Percentiles rank a stretch among this genome's conserved stretches.
Evolutionary conservation across 2,113 vertebrate genomes (phyloP).

Genomic region (Origma solitaria): DNA sequence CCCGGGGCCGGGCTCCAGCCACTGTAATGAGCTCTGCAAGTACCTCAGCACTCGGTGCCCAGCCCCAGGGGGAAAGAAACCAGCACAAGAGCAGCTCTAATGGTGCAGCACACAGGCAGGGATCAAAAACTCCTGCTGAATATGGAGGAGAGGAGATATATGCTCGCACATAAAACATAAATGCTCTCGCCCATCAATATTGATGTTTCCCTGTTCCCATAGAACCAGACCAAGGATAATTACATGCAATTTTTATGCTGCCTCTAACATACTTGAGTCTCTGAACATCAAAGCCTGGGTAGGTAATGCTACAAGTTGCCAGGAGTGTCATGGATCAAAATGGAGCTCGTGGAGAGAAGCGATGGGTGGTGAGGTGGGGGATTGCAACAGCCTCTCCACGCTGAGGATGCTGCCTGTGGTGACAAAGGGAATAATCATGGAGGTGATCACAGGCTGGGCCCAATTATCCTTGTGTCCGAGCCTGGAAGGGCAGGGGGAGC

Average conservation of each 20-base stretch:
- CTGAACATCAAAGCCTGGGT: slow-evolving; percentile 7
- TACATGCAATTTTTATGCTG: slow-evolving; percentile 52
- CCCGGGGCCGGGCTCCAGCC: not conserved
- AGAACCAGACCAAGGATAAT: slow-evolving; percentile 50
- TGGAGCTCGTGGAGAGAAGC: not conserved
- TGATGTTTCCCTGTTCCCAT: slow-evolving; percentile 46
- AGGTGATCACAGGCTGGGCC: not conserved
- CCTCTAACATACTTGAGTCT: slow-evolving; percentile 25
- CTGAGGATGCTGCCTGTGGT: not conserved
- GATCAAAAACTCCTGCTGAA: slow-evolving; percentile 32
- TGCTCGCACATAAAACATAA: slow-evolving; percentile 30
- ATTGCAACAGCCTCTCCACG: not conserved
- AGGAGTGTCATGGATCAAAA: slow-evolving; percentile 1
- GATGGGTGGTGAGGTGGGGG: not conserved
- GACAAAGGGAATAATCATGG: not conserved
- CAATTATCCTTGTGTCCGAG: not conserved
- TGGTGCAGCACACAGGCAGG: not conserved
- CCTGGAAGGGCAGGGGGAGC: not conserved
- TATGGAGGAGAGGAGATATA: not conserved
- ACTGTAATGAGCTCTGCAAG: not conserved
- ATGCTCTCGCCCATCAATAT: slow-evolving; percentile 56
- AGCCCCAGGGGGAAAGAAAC: not conserved
- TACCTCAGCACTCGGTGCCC: not conserved
- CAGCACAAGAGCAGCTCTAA: not conserved
- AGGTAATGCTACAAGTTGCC: slow-evolving; percentile 2